phyloP scores from a whole-genome alignment of 2,888 invertebrate species.

The Erebia aethiops region DNA sequence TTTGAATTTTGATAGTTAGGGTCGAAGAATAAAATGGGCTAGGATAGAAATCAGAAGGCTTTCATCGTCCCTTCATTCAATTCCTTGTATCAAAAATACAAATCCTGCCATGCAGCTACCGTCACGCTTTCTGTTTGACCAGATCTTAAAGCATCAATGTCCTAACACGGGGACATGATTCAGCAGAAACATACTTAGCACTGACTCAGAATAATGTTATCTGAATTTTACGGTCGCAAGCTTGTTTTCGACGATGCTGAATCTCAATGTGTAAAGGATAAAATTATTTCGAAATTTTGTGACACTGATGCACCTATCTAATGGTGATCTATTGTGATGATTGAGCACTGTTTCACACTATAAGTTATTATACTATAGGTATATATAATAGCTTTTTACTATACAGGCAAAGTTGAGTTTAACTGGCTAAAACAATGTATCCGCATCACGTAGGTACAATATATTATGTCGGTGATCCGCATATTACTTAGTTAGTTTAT shows the following conservation, averaged over 20 bases:
- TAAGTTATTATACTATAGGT: no score
- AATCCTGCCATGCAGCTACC: neutral
- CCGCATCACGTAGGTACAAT: no score
- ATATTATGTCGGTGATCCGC: no score
- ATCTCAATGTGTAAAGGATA: constrained; percentile 9
- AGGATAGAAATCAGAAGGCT: no score
- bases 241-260: constrained; percentile 44
- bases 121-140: neutral
- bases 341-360: neutral
- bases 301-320: neutral
- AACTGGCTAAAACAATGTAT: no score
- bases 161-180: constrained; percentile 67
- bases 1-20: no score
- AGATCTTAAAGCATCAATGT: constrained; percentile 49
- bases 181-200: constrained; percentile 61
- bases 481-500: no score
- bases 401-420: neutral
- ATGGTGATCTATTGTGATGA: neutral
- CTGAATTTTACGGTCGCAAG: constrained; percentile 62
- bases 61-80: no score
- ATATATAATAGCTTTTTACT: no score
- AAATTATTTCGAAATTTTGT: constrained; percentile 3
- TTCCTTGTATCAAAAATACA: no score
- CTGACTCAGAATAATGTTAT: constrained; percentile 64
- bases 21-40: no score